phyloP scores from a whole-genome alignment of 2,113 vertebrate species.

The Talpa occidentalis region DNA sequence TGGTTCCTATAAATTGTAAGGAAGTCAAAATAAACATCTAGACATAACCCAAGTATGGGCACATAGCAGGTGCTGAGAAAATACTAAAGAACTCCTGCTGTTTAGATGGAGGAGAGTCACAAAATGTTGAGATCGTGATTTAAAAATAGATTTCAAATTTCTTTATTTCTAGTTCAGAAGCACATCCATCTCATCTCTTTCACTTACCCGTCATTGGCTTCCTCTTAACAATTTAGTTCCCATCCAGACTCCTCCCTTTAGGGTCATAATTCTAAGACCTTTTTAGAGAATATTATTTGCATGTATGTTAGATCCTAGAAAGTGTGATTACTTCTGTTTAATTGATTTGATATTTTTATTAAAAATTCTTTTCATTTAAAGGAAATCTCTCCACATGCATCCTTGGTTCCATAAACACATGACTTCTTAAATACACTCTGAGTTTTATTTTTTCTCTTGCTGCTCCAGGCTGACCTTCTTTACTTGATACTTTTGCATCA shows the following conservation, averaged over 20 bases:
- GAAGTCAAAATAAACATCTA: constrained; percentile 32
- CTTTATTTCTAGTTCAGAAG: background rate
- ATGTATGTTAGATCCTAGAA: background rate
- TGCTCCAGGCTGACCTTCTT: background rate
- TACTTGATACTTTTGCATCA: background rate
- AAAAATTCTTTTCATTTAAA: background rate
- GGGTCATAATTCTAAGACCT: background rate
- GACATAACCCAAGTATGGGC: background rate
- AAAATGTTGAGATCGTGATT: background rate
- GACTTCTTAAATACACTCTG: background rate
- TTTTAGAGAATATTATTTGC: background rate
- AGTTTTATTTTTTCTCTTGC: background rate
- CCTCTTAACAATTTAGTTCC: background rate
- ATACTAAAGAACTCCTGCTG: background rate
- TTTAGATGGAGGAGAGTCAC: background rate
- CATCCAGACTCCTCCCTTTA: background rate
- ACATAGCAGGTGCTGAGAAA: background rate
- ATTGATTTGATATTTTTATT: background rate
- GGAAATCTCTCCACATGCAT: background rate
- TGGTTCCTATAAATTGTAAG: background rate
- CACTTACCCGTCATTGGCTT: background rate
- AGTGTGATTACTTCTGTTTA: background rate
- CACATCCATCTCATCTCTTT: background rate
- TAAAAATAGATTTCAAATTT: background rate
- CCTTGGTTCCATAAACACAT: background rate